Evolutionary conservation across 2,797 vertebrate genomes (phyloP), one percentile per base, ranked within the genome.

Genomic region (Paedocypris micromegethes): DNA sequence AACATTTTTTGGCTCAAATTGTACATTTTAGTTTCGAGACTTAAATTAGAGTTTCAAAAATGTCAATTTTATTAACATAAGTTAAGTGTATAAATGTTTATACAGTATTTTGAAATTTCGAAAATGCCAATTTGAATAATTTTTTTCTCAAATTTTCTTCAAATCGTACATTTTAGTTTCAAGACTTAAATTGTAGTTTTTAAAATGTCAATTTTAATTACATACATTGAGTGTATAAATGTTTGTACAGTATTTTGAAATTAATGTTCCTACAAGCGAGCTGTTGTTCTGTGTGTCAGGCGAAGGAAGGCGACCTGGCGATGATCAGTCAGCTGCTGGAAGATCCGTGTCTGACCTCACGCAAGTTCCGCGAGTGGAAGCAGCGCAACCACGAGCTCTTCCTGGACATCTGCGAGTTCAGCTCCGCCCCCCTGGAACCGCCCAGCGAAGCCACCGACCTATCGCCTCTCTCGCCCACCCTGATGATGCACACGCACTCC

Each of bases 391-490:
- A 89, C 64, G 90, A 90, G 70, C 89, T 90, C 78, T 91, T 87
- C 79, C 74, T 89, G 86, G 91, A 90, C 83, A 90, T 90, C 82
- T 88, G 87, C 83, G 86, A 90, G 83, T 91, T 88, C 77, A 88
- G 83, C 76, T 80, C 81, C 64, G 63, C 85, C 40, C 77, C 79
- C 23, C 47, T 77, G 72, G 77, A 78, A 58, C 72, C 70, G 56
- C 84, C 87, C 67, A 79, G 83, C 0, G 87, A 85, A 73, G 79
- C 85, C 46, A 84, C 81, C 58, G 86, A 89, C 84, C 86, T 88
- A 44, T 79, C 82, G 23, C 77, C 78, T 66, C 82, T 88, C 9
- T 80, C 76, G 9, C 77, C 80, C 2, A 86, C 87, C 9, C 80
- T 86, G 78, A 85, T 90, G 82, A 86, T 86, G 75, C 88, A 91